These are phyloP conservation scores for Esox lucius DNA, from an alignment of 2,797 vertebrate genomes.

Conservation along the genomic window DNA sequence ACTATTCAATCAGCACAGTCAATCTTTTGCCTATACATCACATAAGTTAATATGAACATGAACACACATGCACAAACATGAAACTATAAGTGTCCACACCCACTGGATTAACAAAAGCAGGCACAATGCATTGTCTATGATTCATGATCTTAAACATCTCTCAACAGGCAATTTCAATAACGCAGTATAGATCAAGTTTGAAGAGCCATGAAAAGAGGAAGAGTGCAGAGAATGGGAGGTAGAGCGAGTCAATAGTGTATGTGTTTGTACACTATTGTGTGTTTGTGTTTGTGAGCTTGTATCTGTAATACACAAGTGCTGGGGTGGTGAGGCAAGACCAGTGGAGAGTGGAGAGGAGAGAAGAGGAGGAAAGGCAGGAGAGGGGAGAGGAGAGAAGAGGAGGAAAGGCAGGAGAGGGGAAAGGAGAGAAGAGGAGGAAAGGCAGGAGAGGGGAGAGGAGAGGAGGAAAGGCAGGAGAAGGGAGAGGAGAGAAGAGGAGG, in stretches of 20 bases:
- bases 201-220: slow-evolving; percentile 14
- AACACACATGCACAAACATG: not conserved
- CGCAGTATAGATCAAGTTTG: slow-evolving; percentile 32
- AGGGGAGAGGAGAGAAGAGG: no score
- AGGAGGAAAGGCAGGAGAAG: not conserved
- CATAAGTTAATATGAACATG: not conserved
- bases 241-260: not conserved
- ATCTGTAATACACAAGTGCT: not conserved
- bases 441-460: not conserved
- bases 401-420: no score
- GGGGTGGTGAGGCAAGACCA: no score
- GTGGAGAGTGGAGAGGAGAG: not conserved
- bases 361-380: no score
- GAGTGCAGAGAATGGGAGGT: not conserved
- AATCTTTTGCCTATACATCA: not conserved
- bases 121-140: not conserved
- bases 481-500: not conserved
- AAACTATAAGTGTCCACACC: no score
- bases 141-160: slow-evolving; percentile 15
- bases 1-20: not conserved
- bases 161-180: slow-evolving; percentile 45
- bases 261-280: not conserved
- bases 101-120: not conserved
- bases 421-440: no score
- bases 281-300: not conserved